Percentiles rank a stretch among this genome's conserved stretches.
These are phyloP conservation scores for Heliothis peltigera DNA, from an alignment of 2,888 invertebrate species.

Conservation along the genomic window DNA sequence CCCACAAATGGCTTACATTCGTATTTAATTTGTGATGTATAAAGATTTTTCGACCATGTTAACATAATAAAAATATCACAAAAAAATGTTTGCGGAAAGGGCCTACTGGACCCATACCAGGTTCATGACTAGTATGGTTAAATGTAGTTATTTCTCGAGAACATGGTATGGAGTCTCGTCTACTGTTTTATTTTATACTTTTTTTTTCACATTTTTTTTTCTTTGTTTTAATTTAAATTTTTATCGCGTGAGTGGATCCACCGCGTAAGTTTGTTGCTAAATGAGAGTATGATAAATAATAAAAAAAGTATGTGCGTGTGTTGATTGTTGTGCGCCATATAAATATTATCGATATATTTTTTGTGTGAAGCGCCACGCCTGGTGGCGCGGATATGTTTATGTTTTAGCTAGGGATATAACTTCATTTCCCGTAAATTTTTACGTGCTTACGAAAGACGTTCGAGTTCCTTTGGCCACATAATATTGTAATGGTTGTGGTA, in stretches of 20 bases:
- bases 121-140: constrained; percentile 66
- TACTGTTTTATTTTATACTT: constrained; percentile 69
- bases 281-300: constrained; percentile 76
- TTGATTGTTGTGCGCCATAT: constrained; percentile 87
- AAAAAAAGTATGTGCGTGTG: constrained; percentile 83
- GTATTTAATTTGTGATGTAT: constrained; percentile 82
- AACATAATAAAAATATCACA: constrained; percentile 71
- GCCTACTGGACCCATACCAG: constrained; percentile 76
- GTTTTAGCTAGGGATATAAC: constrained; percentile 63
- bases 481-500: constrained; percentile 63
- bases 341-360: constrained; percentile 74
- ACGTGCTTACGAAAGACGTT: constrained; percentile 62
- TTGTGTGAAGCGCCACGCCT: constrained; percentile 70
- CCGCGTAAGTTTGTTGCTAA: constrained; percentile 73
- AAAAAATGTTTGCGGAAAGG: constrained; percentile 78
- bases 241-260: constrained; percentile 80
- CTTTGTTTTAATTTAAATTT: constrained; percentile 84
- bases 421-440: constrained; percentile 60
- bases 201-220: constrained; percentile 68
- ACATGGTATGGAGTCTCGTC: constrained; percentile 71
- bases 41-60: constrained; percentile 72
- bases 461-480: constrained; percentile 61
- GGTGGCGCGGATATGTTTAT: constrained; percentile 60
- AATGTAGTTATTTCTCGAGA: constrained; percentile 61
- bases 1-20: constrained; percentile 76